Evolutionary conservation across 2,888 invertebrate genomes (phyloP), one percentile per base, ranked within the genome.

Genomic region (Fissipunctia ypsillon): DNA sequence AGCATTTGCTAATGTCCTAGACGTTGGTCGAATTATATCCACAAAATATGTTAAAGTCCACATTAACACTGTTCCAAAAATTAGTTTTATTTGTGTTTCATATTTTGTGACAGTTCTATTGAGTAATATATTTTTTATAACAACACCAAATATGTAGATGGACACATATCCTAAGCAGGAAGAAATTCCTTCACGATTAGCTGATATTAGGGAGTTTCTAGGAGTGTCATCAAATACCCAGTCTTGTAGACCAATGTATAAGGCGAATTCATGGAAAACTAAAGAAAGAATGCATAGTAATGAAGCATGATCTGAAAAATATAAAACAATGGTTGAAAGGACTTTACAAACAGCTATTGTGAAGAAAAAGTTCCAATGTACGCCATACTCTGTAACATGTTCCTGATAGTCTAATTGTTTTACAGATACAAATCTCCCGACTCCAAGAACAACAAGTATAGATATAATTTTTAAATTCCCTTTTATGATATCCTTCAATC

Each of bases 291-390:
- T 86, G 66, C 97, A 97, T 48, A 97, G 92, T 12, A 97, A 76
- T 65, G 97, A 94, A 35, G 97, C 92, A 63, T 96, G 92, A 50
- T 95, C 93, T 3, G 97, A 91, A 16, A 97, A 91, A 65, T 94
- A 96, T 61, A 98, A 93, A 57, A 98, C 88, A 14, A 97, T 81
- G 0, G 97, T 97, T 54, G 98, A 97, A 31, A 98, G 89, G 1
- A 98, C 91, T 94, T 98, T 99, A 28, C 99, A 97, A 56, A 97
- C 94, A 4, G 98, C 99, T 73, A 99, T 94, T 0, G 99, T 99
- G 84, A 99, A 97, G 93, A 99, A 99, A 92, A 99, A 99, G 94
- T 99, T 99, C 98, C 99, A 99, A 93, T 99, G 99, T 0, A 98
- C 97, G 0, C 99, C 99, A 96, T 99, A 99, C 92, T 99, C 99